phyloP scores from a whole-genome alignment of 1,140 invertebrate genomes.

The Leptinotarsa defecta region DNA sequence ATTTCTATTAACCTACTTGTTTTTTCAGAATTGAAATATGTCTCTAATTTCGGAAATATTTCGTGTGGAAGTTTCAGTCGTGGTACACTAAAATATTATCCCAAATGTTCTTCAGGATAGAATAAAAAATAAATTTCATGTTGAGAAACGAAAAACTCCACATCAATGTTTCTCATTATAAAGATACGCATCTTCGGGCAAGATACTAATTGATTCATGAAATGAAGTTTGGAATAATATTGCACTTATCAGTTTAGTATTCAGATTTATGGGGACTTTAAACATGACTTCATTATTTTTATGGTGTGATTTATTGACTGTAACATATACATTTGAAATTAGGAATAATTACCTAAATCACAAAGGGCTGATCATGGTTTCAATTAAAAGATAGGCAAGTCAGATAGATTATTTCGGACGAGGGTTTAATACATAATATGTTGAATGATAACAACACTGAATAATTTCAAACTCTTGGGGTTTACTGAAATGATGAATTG shows the following conservation, averaged over 20 bases:
- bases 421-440: constrained; percentile 29
- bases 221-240: neutral
- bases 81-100: too few species aligned
- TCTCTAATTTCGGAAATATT: too few species aligned
- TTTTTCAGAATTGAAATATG: too few species aligned
- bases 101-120: too few species aligned
- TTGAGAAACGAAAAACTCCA: too few species aligned
- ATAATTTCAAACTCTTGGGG: constrained; percentile 4
- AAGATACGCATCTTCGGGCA: too few species aligned
- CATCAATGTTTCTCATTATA: too few species aligned
- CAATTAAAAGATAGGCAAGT: constrained; percentile 31
- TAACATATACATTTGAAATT: constrained; percentile 23
- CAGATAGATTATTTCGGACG: constrained; percentile 19
- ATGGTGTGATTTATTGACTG: constrained; percentile 29
- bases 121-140: too few species aligned
- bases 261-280: constrained; percentile 21
- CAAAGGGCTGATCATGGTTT: constrained; percentile 25
- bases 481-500: neutral
- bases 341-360: constrained; percentile 22
- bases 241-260: constrained; percentile 23
- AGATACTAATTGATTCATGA: neutral
- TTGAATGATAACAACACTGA: neutral
- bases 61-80: too few species aligned
- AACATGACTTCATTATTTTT: constrained; percentile 28
- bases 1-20: too few species aligned